Evolutionary conservation across 1,140 invertebrate species (phyloP).

Genomic region (Pomacea maculata): DNA sequence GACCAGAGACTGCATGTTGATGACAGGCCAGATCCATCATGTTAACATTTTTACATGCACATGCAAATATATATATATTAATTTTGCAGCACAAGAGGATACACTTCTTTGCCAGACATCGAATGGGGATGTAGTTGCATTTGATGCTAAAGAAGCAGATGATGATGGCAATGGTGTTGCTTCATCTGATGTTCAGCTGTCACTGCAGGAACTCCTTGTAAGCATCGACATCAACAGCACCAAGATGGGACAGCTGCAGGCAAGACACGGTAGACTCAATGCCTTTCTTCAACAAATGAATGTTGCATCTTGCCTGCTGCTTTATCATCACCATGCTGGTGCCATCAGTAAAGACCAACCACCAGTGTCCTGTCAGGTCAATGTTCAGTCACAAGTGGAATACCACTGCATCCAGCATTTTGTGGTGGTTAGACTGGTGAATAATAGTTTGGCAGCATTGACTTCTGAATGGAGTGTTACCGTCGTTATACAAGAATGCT

Average conservation of each 20-base stretch:
- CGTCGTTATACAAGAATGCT: not conserved
- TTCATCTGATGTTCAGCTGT: not conserved
- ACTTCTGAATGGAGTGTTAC: not conserved
- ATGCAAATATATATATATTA: not conserved
- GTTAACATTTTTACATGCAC: not conserved
- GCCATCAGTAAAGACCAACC: not conserved
- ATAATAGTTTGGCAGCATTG: not conserved
- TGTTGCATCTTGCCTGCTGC: not conserved
- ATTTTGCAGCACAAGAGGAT: not conserved
- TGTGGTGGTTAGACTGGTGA: not conserved
- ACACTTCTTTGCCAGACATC: not conserved
- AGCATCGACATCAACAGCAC: not conserved
- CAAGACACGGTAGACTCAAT: not conserved
- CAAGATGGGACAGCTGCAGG: not conserved
- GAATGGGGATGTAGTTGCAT: not conserved
- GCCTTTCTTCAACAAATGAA: slow-evolving; percentile 1
- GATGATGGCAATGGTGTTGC: not conserved
- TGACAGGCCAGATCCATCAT: not conserved
- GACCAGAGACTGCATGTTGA: not conserved
- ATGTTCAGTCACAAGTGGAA: not conserved
- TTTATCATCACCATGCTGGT: not conserved
- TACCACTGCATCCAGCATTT: not conserved
- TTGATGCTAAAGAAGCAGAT: not conserved
- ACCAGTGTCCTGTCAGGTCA: not conserved
- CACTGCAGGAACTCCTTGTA: not conserved